Conservation (phyloP, 2,113 vertebrate genomes). For the Gymnarchus niloticus region DNA sequence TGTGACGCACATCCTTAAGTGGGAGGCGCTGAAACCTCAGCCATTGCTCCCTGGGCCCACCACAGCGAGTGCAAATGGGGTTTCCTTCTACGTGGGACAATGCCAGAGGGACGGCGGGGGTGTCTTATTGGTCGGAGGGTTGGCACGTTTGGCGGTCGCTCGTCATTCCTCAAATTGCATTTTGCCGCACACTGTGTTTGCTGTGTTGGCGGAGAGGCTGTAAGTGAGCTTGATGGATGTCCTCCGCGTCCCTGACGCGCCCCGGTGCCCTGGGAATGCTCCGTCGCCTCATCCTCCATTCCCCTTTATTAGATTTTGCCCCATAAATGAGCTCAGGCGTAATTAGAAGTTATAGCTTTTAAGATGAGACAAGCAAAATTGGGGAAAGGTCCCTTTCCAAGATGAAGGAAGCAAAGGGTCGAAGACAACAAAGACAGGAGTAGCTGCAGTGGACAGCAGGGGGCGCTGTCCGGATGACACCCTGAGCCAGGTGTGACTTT, state of each 20-base stretch:
- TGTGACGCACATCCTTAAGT: not conserved
- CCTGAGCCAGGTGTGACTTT: too few species aligned
- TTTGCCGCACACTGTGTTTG: not conserved
- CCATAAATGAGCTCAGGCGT: conserved; percentile 15
- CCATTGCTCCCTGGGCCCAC: not conserved
- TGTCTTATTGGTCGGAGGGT: not conserved
- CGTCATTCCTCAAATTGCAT: not conserved
- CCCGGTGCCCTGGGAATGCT: too few species aligned
- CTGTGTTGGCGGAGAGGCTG: not conserved
- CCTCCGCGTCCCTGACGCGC: not conserved
- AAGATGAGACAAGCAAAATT: not conserved
- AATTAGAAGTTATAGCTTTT: conserved; percentile 15
- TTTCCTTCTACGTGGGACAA: not conserved
- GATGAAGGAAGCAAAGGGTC: not conserved
- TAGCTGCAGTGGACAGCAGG: not conserved
- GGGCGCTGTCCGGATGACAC: not conserved
- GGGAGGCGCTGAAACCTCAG: too few species aligned
- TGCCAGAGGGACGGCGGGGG: not conserved
- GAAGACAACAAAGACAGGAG: not conserved
- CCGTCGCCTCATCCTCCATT: not conserved
- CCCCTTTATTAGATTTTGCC: conserved; percentile 8
- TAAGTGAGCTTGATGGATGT: conserved; percentile 16
- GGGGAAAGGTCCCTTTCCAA: not conserved
- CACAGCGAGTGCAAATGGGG: not conserved
- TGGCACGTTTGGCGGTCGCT: not conserved